These are phyloP conservation scores for Ectobius pallidus DNA, from an alignment of 2,888 invertebrate genomes.

Conservation along the genomic window DNA sequence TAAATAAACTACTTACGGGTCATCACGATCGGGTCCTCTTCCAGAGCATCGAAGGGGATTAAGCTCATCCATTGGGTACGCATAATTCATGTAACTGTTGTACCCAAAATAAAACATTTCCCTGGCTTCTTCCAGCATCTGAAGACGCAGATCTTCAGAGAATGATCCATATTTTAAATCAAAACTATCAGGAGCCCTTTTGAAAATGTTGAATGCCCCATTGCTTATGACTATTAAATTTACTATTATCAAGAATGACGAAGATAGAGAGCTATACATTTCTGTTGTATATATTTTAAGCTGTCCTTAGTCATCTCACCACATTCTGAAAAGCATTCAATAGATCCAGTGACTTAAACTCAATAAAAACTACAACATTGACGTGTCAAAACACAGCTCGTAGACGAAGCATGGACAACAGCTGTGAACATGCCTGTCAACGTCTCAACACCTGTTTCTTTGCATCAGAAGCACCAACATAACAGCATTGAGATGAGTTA, in stretches of 20 bases:
- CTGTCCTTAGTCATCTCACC: no score
- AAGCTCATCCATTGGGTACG: conserved; percentile 66
- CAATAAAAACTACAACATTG: no score
- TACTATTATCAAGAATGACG: conserved; percentile 12
- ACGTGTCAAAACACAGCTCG: no score
- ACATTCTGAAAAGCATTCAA: no score
- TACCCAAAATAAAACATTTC: conserved; percentile 65
- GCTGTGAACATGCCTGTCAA: no score
- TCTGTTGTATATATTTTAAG: no score
- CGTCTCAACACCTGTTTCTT: no score
- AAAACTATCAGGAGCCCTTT: conserved; percentile 49
- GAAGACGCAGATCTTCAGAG: conserved; percentile 51
- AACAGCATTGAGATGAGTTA: no score
- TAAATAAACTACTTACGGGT: conserved; percentile 62
- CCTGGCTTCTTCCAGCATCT: conserved; percentile 55
- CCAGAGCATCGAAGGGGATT: conserved; percentile 67
- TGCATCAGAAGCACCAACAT: no score
- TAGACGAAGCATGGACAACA: no score
- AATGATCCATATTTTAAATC: conserved; percentile 54
- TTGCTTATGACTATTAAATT: not conserved
- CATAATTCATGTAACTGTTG: conserved; percentile 66
- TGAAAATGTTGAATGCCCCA: conserved; percentile 48
- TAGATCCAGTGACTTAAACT: no score
- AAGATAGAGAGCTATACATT: no score
- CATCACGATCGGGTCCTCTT: conserved; percentile 64